Conservation (phyloP, 2,888 invertebrate species). For the Caenorhabditis sp. region DNA sequence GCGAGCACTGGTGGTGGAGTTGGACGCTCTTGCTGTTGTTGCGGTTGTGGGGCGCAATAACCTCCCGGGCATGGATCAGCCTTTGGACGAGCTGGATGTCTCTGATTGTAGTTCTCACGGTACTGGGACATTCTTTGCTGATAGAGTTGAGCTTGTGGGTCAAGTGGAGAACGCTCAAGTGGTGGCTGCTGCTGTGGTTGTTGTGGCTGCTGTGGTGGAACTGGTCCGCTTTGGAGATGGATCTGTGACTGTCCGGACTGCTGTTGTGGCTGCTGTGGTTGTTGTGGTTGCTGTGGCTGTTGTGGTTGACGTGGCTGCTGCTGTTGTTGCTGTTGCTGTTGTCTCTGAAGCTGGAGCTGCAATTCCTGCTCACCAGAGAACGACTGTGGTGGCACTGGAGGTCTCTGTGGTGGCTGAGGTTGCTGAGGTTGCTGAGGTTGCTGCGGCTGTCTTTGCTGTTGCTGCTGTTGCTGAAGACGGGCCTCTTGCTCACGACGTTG, state of each 20-base stretch:
- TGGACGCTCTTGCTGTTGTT: slow-evolving; percentile 62
- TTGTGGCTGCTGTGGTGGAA: slow-evolving; percentile 46
- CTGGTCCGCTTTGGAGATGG: slow-evolving; percentile 56
- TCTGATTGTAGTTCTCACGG: slow-evolving; percentile 71
- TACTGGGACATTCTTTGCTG: slow-evolving; percentile 73
- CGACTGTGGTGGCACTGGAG: slow-evolving; percentile 49
- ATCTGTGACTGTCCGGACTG: slow-evolving; percentile 64
- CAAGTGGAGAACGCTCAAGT: slow-evolving; percentile 63
- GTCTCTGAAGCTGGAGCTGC: slow-evolving; percentile 51
- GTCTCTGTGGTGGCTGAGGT: slow-evolving; percentile 50
- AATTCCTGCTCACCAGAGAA: slow-evolving; percentile 48
- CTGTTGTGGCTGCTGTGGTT: slow-evolving; percentile 44
- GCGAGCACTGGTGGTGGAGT: slow-evolving; percentile 71
- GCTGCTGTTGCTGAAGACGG: slow-evolving; percentile 63
- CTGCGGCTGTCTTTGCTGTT: slow-evolving; percentile 27
- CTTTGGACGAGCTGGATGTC: slow-evolving; percentile 75
- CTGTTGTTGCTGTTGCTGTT: slow-evolving; percentile 41
- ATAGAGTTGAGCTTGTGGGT: slow-evolving; percentile 70
- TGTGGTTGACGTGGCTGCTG: no score
- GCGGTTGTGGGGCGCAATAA: slow-evolving; percentile 63
- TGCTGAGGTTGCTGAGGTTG: slow-evolving; percentile 31
- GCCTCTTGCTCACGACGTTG: slow-evolving; percentile 58
- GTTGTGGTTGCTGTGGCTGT: slow-evolving; percentile 40
- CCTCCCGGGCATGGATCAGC: slow-evolving; percentile 76
- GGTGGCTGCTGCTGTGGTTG: slow-evolving; percentile 41